Evolutionary conservation across 1,140 invertebrate species (phyloP).

Genomic region (Drosophila insularis): DNA sequence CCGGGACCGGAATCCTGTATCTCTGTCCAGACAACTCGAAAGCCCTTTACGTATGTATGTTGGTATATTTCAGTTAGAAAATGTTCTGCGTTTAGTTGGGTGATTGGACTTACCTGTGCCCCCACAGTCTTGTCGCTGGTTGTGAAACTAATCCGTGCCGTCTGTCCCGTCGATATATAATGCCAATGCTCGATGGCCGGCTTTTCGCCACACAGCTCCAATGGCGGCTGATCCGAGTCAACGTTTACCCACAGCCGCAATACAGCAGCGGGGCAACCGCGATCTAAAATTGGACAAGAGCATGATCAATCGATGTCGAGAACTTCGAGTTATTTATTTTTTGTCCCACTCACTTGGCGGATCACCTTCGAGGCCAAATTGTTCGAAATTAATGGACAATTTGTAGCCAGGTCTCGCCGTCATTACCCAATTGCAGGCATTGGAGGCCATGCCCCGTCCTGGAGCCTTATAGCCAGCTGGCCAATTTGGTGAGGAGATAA

Average conservation of each 20-base stretch:
- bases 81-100: no score
- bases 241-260: constrained; percentile 92
- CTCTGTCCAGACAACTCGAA: constrained; percentile 95
- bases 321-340: neutral
- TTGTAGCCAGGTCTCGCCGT: constrained; percentile 90
- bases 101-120: constrained; percentile 77
- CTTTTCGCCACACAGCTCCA: constrained; percentile 95
- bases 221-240: constrained; percentile 87
- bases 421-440: constrained; percentile 96
- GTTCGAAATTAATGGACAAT: constrained; percentile 93
- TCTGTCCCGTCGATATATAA: constrained; percentile 88
- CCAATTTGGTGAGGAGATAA: constrained; percentile 94
- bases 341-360: constrained; percentile 86
- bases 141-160: constrained; percentile 87
- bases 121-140: constrained; percentile 93
- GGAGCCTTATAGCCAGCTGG: constrained; percentile 93
- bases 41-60: no score
- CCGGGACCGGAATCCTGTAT: constrained; percentile 84
- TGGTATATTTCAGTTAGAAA: neutral
- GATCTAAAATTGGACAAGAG: constrained; percentile 83
- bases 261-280: constrained; percentile 95
- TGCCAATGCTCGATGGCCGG: constrained; percentile 88
- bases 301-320: neutral
- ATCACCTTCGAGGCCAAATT: constrained; percentile 94
- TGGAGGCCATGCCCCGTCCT: constrained; percentile 88